These are phyloP conservation scores for Xiphias gladius DNA, from an alignment of 2,113 vertebrate genomes.

Conservation along the genomic window DNA sequence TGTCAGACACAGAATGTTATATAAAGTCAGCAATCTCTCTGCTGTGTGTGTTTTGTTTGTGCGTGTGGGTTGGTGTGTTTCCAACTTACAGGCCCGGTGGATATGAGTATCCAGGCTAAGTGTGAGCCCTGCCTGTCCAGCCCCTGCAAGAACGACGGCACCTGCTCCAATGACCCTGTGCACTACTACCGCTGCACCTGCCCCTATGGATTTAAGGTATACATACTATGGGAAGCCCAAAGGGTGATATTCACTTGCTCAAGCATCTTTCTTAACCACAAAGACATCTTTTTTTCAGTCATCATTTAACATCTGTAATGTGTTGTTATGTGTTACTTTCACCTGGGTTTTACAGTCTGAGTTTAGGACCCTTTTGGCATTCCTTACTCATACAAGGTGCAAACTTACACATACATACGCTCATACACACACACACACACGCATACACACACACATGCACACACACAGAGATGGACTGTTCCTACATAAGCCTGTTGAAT, in stretches of 20 bases:
- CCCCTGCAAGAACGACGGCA: conserved; percentile 97
- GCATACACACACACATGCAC: not conserved
- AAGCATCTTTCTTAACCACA: not conserved
- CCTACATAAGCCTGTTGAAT: not conserved
- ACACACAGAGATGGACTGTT: not conserved
- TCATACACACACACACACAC: too few relatives aligned
- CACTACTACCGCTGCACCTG: conserved; percentile 97
- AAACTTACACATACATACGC: too few relatives aligned
- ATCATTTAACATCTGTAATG: not conserved
- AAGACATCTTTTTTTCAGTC: not conserved
- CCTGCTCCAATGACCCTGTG: conserved; percentile 95
- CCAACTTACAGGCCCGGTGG: conserved; percentile 88
- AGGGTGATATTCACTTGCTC: not conserved
- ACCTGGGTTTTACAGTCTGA: too few relatives aligned
- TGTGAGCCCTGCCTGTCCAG: conserved; percentile 97
- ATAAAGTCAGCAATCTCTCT: conserved; percentile 13
- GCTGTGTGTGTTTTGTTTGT: conserved; percentile 2
- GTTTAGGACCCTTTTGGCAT: too few relatives aligned
- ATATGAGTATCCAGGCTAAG: conserved; percentile 93
- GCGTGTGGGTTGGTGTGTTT: conserved; percentile 58
- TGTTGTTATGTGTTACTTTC: too few relatives aligned
- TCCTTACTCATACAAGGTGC: too few relatives aligned
- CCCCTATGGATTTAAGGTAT: conserved; percentile 97
- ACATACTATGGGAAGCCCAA: not conserved
- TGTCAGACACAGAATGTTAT: not conserved